A percentile compares a stretch with the other conserved stretches of the same genome.
Conservation (phyloP, 1,140 invertebrate species). For the Drosophila pandora region DNA sequence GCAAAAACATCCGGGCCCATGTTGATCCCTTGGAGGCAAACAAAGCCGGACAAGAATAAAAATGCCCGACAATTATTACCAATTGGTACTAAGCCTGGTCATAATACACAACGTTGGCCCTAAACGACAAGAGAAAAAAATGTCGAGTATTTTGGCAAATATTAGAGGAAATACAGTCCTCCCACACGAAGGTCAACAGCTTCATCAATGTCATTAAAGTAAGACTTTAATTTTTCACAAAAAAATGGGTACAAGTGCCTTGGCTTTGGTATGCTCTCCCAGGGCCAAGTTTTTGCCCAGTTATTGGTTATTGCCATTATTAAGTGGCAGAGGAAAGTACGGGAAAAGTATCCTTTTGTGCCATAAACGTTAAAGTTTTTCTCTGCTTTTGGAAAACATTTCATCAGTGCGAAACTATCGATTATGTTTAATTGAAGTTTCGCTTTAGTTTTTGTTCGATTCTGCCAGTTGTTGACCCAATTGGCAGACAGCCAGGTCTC, state of each 20-base stretch:
- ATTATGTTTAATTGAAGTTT: conserved; percentile 50
- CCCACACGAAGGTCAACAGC: conserved; percentile 58
- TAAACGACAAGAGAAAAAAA: conserved; percentile 25
- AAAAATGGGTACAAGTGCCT: neutral
- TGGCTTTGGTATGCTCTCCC: too few relatives aligned
- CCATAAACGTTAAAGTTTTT: conserved; percentile 37
- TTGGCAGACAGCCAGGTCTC: conserved; percentile 65
- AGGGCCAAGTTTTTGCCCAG: conserved; percentile 11
- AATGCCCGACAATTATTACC: conserved; percentile 65
- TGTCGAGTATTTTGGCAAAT: conserved; percentile 29
- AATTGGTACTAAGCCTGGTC: conserved; percentile 53
- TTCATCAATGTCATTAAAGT: conserved; percentile 73
- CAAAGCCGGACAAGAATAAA: conserved; percentile 47
- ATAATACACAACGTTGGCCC: conserved; percentile 15
- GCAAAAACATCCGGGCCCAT: conserved; percentile 19
- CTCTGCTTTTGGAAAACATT: conserved; percentile 39
- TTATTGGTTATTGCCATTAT: conserved; percentile 43
- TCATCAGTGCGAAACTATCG: conserved; percentile 47
- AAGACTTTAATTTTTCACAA: conserved; percentile 51
- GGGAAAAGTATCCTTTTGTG: conserved; percentile 25
- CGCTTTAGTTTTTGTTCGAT: conserved; percentile 24
- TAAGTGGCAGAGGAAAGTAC: conserved; percentile 9
- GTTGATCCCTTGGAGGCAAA: conserved; percentile 41
- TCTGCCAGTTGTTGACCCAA: conserved; percentile 58
- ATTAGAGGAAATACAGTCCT: conserved; percentile 22